These are phyloP conservation scores for Hydrozoanthus gracilis DNA, from an alignment of 92 coral and sea anemone genomes.

Conservation along the genomic window DNA sequence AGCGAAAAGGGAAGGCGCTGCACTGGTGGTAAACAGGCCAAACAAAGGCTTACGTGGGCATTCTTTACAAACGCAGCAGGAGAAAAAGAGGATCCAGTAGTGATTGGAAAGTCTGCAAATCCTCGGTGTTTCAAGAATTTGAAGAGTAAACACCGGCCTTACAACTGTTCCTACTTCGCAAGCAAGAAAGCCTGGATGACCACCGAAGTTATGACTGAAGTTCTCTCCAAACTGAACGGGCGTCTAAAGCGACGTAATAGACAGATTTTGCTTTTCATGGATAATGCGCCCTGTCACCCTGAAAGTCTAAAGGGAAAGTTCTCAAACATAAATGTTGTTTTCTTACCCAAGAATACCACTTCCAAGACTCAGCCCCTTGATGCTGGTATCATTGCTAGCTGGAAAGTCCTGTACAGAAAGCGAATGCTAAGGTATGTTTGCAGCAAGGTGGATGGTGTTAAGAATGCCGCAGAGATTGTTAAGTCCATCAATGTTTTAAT, in stretches of 20 bases:
- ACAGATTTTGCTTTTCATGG: slow-evolving; percentile 51
- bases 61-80: slow-evolving; percentile 49
- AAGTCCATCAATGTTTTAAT: slow-evolving; percentile 61
- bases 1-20: slow-evolving; percentile 45
- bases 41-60: slow-evolving; percentile 52
- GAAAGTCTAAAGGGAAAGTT: slow-evolving; percentile 45
- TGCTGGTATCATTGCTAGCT: slow-evolving; percentile 58
- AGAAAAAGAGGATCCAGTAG: slow-evolving; percentile 55
- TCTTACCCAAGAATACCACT: slow-evolving; percentile 49
- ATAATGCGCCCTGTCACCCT: slow-evolving; percentile 54
- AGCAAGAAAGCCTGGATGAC: slow-evolving; percentile 62
- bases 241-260: slow-evolving; percentile 34
- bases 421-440: slow-evolving; percentile 60
- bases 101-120: slow-evolving; percentile 50
- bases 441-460: slow-evolving; percentile 50
- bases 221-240: slow-evolving; percentile 53
- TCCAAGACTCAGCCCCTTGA: slow-evolving; percentile 52
- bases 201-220: slow-evolving; percentile 44
- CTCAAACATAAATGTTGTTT: slow-evolving; percentile 45
- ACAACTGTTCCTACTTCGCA: slow-evolving; percentile 60
- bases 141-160: slow-evolving; percentile 43
- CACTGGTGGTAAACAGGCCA: slow-evolving; percentile 48
- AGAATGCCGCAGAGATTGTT: slow-evolving; percentile 54
- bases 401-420: slow-evolving; percentile 60
- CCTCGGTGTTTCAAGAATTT: slow-evolving; percentile 58